Base-by-base conservation (phyloP, 2,888 invertebrate species). In the Tiliacea citrago region DNA sequence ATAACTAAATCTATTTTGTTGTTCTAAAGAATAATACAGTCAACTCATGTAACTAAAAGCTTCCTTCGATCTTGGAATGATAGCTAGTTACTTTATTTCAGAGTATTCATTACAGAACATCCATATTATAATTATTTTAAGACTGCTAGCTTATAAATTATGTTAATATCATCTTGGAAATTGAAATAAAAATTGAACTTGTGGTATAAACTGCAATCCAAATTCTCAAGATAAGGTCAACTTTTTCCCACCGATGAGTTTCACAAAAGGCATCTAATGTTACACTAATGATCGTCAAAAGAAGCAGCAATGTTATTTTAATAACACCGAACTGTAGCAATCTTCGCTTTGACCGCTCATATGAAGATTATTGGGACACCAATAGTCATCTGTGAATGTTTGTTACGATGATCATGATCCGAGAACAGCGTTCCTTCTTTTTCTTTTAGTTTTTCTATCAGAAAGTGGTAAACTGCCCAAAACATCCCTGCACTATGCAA, bases 201-300 rank as follows among this genome's bases (percentile, higher is more conserved):
- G 45, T 24, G 10, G 42, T 62, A 29, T 42, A 24, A 8, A 21
- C 29, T 29, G 9, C 6, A 16, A 65, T 13, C 16, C 21, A 49
- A 24, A 18, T 51, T 60, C 67, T 51, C 6, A 67, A 21, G n/a
- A 62, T 51, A 71, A 77, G 42, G 70, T 18, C 62, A 76, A n/a
- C 5, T 47, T 45, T 45, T 63, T 77, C 63, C 8, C 78, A 77
- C 39, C n/a, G 29, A 24, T n/a, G 13, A 0, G 16, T n/a, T 49
- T 45, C 13, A 24, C 39, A 57, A 57, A 62, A 57, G 7, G 16
- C 6, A 35, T 13, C 42, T 77, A 63, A 77, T 51, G 49, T 51
- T 6, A 7, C 9, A 0, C 10, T 63, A 63, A 77, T 70, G 77
- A 21, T 18, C 13, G 1, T 24, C 42, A 77, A 77, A 76, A 57